Evolutionary conservation across 2,888 invertebrate genomes (phyloP), one percentile per base, ranked within the genome.

Genomic region (Drosophila macrothrix): DNA sequence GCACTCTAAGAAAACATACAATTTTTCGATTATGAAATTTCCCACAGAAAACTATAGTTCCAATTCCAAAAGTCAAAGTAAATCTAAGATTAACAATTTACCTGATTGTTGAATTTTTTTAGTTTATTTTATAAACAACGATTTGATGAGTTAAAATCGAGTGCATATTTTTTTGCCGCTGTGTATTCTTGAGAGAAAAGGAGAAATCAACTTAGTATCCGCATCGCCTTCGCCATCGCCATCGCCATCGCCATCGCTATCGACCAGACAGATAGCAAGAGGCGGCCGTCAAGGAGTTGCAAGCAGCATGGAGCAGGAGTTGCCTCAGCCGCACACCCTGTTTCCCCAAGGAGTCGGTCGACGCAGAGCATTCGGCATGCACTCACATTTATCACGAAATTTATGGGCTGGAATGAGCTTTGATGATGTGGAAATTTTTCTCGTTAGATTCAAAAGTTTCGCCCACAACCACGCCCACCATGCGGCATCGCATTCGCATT

Each of bases 341-440:
- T 43, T 31, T 29, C 87, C 79, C 90, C 49, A 81, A 75, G 82
- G 79, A 72, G 28, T 53, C 49, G 16, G 43, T n/a, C 43, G 64
- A 55, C 81, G 58, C 66, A 67, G 52, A 56, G 67, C 74, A 75
- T 78, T 70, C 78, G 67, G 81, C 81, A 71, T 74, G 82, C 82
- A 78, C 84, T 78, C 80, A 78, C 92, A 93, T 92, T 91, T 92
- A 92, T 93, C 92, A 92, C 88, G 88, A 88, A 93, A 92, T 93
- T 92, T 93, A 92, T 92, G 87, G 92, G 82, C 90, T 91, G 92
- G 93, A 93, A 93, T 93, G 92, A 91, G 90, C 91, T 91, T 91
- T 92, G 92, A 92, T 92, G 92, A 93, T 92, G 92, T 93, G 93
- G 93, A 93, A 92, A 92, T 92, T 92, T 92, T 90, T 88, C 90